These are phyloP conservation scores for Campoletis raptor DNA, from an alignment of 2,888 invertebrate genomes.

Conservation along the genomic window DNA sequence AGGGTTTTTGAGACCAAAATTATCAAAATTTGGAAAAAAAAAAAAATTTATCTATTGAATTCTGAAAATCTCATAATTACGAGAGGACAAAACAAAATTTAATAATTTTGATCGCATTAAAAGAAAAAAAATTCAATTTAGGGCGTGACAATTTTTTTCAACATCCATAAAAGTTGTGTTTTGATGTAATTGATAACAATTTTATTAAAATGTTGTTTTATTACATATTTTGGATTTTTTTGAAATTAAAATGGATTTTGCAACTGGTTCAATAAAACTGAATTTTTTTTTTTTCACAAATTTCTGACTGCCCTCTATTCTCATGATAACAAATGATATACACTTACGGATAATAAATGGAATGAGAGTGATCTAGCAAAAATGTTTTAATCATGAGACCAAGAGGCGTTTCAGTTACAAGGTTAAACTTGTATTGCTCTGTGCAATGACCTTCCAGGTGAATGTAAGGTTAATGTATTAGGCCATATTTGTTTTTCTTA, in stretches of 20 bases:
- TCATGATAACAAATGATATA: not conserved
- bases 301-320: not conserved
- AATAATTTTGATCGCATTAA: not conserved
- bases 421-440: not conserved
- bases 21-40: not conserved
- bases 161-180: too few relatives aligned
- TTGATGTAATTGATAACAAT: too few relatives aligned
- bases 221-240: not conserved
- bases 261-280: not conserved
- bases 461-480: constrained; percentile 3
- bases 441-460: constrained; percentile 4
- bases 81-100: too few relatives aligned
- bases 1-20: too few relatives aligned
- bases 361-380: not conserved
- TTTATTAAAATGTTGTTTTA: not conserved
- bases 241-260: not conserved
- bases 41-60: too few relatives aligned
- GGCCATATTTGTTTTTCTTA: not conserved
- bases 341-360: not conserved
- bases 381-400: not conserved
- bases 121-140: too few relatives aligned
- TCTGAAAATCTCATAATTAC: too few relatives aligned
- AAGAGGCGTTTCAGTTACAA: constrained; percentile 10
- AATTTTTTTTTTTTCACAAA: not conserved
- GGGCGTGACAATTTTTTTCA: too few relatives aligned